Evolutionary conservation across 2,888 invertebrate species (phyloP).

Genomic region (Megaustenia siamemsis): DNA sequence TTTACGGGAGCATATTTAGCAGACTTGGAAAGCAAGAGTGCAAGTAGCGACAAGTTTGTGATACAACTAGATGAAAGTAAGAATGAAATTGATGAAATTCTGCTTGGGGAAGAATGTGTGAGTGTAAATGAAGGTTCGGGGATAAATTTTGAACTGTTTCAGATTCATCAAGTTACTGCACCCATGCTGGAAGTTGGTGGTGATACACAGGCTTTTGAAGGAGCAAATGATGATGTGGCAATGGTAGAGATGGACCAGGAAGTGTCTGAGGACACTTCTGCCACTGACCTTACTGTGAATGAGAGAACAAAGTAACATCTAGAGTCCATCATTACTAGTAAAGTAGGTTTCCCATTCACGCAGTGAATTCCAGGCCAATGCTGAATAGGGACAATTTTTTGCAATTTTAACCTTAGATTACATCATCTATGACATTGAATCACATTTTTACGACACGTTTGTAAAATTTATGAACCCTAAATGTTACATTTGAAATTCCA

Average conservation of each 20-base stretch:
- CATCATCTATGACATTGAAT: too few species aligned
- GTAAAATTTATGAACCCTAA: too few species aligned
- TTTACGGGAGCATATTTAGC: neutral
- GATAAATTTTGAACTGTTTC: neutral
- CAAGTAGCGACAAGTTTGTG: neutral
- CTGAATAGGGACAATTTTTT: too few species aligned
- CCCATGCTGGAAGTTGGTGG: neutral
- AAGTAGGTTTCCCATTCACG: too few species aligned
- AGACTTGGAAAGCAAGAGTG: neutral
- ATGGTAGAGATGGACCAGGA: neutral
- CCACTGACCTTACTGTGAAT: neutral
- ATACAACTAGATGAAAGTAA: neutral
- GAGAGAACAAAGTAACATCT: slow-evolving; percentile 15
- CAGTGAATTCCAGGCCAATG: too few species aligned
- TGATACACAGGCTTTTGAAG: neutral
- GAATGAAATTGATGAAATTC: slow-evolving; percentile 45
- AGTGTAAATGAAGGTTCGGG: slow-evolving; percentile 5
- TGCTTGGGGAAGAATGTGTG: slow-evolving; percentile 20
- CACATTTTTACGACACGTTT: too few species aligned
- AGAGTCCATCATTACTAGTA: too few species aligned
- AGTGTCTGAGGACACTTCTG: neutral
- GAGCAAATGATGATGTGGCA: neutral
- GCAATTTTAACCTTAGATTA: too few species aligned
- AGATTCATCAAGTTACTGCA: neutral
- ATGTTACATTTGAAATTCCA: too few species aligned